Evolutionary conservation across 2,797 vertebrate species (phyloP).

Genomic region (Delichon dasypus): DNA sequence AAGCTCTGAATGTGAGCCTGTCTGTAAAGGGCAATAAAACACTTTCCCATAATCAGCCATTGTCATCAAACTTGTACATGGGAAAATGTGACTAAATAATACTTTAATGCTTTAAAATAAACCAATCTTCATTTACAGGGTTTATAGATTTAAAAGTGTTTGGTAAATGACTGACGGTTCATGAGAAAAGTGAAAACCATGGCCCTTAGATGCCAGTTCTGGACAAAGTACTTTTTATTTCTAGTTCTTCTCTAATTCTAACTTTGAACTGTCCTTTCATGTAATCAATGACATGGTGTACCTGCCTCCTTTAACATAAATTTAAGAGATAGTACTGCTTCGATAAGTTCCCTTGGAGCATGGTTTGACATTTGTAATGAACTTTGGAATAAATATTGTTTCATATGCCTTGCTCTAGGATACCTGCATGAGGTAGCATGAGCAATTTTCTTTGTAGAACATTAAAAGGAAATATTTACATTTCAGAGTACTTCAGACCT

Average conservation of each 20-base stretch:
- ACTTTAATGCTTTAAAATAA: not conserved
- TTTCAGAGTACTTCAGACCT: conserved; percentile 89
- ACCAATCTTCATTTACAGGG: not conserved
- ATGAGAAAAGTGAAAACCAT: not conserved
- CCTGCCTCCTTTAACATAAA: not conserved
- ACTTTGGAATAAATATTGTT: not conserved
- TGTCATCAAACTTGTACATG: not conserved
- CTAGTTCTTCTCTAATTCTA: not conserved
- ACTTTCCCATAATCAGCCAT: not conserved
- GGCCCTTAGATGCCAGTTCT: not conserved
- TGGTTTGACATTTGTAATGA: not conserved
- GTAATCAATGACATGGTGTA: not conserved
- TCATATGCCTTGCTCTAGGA: not conserved
- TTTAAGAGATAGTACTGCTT: not conserved
- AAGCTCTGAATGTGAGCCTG: not conserved
- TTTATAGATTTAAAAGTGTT: not conserved
- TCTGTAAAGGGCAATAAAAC: not conserved
- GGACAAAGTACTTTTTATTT: not conserved
- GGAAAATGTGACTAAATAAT: not conserved
- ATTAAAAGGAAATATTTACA: not conserved
- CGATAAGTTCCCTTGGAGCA: not conserved
- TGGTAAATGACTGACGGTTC: not conserved
- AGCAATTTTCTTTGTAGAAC: not conserved
- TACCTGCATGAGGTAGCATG: not conserved
- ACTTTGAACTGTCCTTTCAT: not conserved